Evolutionary conservation across 2,888 invertebrate genomes (phyloP).

Genomic region (Cenopis cana): DNA sequence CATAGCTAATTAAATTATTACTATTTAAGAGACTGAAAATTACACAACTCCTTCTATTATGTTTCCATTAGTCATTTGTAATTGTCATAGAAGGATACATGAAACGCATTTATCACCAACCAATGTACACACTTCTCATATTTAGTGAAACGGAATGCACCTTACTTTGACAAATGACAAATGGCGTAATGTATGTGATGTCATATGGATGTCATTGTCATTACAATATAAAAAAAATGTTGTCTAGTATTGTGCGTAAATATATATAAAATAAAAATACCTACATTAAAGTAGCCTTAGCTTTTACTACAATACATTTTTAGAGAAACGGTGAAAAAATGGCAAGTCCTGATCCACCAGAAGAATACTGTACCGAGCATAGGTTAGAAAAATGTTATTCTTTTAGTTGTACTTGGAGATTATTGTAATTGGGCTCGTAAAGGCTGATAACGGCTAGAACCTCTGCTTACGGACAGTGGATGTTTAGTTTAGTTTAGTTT

Average conservation of each 20-base stretch:
- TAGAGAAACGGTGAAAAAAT: not conserved
- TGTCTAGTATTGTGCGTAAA: not conserved
- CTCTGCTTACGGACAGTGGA: not conserved
- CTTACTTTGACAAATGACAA: not conserved
- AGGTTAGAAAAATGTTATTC: slow-evolving; percentile 2
- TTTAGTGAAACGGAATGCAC: slow-evolving; percentile 40
- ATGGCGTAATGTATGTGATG: too few relatives aligned
- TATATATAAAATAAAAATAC: not conserved
- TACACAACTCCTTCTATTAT: too few relatives aligned
- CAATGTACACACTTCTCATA: not conserved
- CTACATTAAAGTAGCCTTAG: not conserved
- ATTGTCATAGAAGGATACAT: not conserved
- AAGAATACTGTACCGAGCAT: slow-evolving; percentile 5
- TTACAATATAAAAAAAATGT: not conserved
- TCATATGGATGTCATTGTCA: too few relatives aligned
- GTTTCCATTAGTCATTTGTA: too few relatives aligned
- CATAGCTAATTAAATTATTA: too few relatives aligned
- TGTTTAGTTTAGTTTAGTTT: too few relatives aligned
- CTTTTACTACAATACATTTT: not conserved
- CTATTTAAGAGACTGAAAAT: too few relatives aligned
- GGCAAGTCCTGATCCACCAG: not conserved
- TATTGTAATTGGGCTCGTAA: not conserved
- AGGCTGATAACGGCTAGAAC: not conserved
- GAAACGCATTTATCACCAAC: not conserved
- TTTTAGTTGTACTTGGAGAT: not conserved